Percentiles rank a stretch among this genome's conserved stretches.
These are phyloP conservation scores for Syndactyla subalaris DNA, from an alignment of 2,797 vertebrate genomes.

Conservation along the genomic window DNA sequence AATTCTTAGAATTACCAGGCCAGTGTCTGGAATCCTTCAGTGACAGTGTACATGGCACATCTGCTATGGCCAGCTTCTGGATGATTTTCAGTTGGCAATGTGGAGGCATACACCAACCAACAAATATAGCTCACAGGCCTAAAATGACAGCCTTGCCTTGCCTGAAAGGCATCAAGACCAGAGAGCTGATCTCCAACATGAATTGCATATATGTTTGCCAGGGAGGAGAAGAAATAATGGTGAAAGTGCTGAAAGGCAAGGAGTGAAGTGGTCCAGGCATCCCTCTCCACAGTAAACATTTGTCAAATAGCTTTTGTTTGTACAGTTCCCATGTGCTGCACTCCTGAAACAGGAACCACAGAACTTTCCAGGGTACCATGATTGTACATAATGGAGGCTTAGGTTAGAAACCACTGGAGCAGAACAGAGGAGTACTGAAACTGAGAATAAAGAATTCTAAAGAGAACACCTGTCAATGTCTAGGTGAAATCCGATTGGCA, in stretches of 20 bases:
- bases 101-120: background rate
- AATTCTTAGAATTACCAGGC: background rate
- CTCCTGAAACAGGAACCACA: background rate
- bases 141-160: background rate
- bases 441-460: background rate
- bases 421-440: background rate
- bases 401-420: background rate
- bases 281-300: background rate
- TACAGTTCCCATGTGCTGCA: background rate
- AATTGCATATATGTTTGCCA: background rate
- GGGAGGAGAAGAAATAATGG: background rate
- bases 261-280: background rate
- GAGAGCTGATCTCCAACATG: background rate
- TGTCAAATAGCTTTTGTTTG: background rate
- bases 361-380: background rate
- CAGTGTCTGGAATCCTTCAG: background rate
- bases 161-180: background rate
- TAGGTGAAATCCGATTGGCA: background rate
- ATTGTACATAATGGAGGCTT: background rate
- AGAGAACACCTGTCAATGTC: background rate
- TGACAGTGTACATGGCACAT: background rate
- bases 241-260: background rate
- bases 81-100: background rate
- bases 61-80: background rate
- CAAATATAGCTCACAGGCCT: background rate